Base-by-base conservation (phyloP, 1,140 invertebrate genomes). In the Diprion similis region DNA sequence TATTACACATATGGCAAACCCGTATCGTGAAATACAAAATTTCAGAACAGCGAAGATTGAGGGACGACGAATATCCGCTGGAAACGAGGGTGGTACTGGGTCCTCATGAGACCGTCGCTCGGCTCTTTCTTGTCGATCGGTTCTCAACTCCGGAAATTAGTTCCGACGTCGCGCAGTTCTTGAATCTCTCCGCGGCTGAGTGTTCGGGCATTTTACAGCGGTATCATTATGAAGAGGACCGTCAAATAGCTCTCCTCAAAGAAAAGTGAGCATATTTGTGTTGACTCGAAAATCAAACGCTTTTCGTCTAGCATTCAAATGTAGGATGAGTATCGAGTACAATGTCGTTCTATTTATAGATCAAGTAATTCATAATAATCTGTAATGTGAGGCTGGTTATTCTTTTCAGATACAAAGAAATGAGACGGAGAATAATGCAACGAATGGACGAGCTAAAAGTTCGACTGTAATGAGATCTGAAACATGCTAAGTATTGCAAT, bases 71-170 rank as follows among this genome's bases (percentile, higher is more conserved):
- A 81, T 94, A 94, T 89, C 95, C 95, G 19, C 83, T 97, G 74
- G 86, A 96, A 79, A 91, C 93, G 66, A 88, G 95, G 74, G 92
- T 96, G 15, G 91, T 94, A 74, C 83, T 95, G 71, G 95, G 95
- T 46, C 95, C 95, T 15, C 93, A 95, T 82, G 95, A 97, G 86
- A 94, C 94, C 84, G 92, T 95, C 18, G 92, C 92, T 17, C 92
- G 93, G 81, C 86, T 97, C 47, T 96, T 95, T 85, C 86, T 97
- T 71, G 94, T 95, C 83, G 95, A 96, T 83, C 90, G 92, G 77
- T 88, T 92, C 37, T 91, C 89, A 67, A 93, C 93, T 46, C 90
- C 91, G 73, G 93, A 95, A 88, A 93, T 95, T 71, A 94, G 92
- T 79, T 90, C 89, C 76, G 93, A 95, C 87, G 94, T 97, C 71